Conservation (phyloP, 2,113 vertebrate genomes). For the Cacatua alba region DNA sequence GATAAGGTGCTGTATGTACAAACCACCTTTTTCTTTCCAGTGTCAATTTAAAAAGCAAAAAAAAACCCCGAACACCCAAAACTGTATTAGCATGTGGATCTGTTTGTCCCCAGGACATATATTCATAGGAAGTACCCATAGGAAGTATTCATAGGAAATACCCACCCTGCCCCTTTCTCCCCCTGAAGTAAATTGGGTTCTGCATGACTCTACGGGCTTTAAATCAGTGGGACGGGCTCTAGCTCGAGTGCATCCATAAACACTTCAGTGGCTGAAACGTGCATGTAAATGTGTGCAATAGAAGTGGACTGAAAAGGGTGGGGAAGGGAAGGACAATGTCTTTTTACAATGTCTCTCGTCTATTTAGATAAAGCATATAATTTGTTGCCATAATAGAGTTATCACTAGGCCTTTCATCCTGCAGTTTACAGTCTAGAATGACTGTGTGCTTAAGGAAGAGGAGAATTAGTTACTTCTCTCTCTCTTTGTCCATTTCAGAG, state of each 20-base stretch:
- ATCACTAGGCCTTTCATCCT: not conserved
- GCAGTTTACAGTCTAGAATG: not conserved
- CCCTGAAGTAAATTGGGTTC: rapidly evolving
- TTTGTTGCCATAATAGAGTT: conserved; percentile 29
- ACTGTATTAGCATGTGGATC: not conserved
- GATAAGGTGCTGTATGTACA: not conserved
- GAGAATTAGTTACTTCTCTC: not conserved
- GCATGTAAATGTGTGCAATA: rapidly evolving
- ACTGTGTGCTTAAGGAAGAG: not conserved
- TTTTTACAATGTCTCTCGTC: not conserved
- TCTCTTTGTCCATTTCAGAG: not conserved
- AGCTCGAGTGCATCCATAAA: not conserved
- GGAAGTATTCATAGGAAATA: not conserved
- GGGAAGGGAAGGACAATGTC: not conserved
- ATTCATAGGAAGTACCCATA: too few species aligned
- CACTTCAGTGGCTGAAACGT: not conserved
- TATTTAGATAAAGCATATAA: conserved; percentile 9
- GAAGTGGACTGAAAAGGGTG: not conserved
- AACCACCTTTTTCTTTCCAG: not conserved
- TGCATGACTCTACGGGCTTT: not conserved
- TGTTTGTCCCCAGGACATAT: not conserved
- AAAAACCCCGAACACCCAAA: not conserved
- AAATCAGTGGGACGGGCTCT: not conserved
- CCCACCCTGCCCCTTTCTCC: not conserved
- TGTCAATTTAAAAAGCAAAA: not conserved